Evolutionary conservation across 2,888 invertebrate genomes (phyloP).

Genomic region (Aspidapion aeneum): DNA sequence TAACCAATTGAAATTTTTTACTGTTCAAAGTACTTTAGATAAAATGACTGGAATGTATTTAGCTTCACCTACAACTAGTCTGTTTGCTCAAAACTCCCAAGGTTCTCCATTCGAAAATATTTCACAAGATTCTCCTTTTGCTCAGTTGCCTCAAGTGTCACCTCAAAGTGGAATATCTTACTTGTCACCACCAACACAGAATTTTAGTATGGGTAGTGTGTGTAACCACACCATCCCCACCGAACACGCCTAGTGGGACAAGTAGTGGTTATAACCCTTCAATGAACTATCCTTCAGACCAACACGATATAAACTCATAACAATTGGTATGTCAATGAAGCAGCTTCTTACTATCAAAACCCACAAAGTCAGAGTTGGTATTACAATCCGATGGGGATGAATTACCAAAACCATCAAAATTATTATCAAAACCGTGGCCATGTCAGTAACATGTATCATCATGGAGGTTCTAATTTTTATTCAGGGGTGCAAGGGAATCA

Average conservation of each 20-base stretch:
- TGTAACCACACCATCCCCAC: slow-evolving; percentile 7
- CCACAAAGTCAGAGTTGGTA: slow-evolving; percentile 6
- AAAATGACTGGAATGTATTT: slow-evolving; percentile 19
- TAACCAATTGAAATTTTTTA: too few species aligned
- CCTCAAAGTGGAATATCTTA: slow-evolving; percentile 18
- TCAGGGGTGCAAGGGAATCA: slow-evolving; percentile 11
- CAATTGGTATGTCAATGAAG: slow-evolving; percentile 15
- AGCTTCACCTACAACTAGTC: slow-evolving; percentile 6
- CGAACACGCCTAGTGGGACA: background rate
- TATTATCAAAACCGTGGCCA: slow-evolving; percentile 13
- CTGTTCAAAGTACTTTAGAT: slow-evolving; percentile 14
- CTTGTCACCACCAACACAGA: slow-evolving; percentile 2
- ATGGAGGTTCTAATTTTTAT: slow-evolving; percentile 9
- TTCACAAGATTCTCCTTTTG: slow-evolving; percentile 14
- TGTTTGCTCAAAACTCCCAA: slow-evolving; percentile 9
- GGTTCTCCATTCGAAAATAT: slow-evolving; percentile 11
- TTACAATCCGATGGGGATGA: slow-evolving; percentile 9
- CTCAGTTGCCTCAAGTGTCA: slow-evolving; percentile 19
- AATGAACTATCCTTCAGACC: slow-evolving; percentile 6
- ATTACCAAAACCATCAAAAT: slow-evolving; percentile 7
- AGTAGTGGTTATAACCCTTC: background rate
- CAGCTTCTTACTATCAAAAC: slow-evolving; percentile 6
- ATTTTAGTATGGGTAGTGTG: slow-evolving; percentile 8
- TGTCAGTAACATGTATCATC: slow-evolving; percentile 17
- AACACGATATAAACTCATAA: slow-evolving; percentile 11